These are phyloP conservation scores for Ypsolopha sequella DNA, from an alignment of 2,888 invertebrate genomes.

Conservation along the genomic window DNA sequence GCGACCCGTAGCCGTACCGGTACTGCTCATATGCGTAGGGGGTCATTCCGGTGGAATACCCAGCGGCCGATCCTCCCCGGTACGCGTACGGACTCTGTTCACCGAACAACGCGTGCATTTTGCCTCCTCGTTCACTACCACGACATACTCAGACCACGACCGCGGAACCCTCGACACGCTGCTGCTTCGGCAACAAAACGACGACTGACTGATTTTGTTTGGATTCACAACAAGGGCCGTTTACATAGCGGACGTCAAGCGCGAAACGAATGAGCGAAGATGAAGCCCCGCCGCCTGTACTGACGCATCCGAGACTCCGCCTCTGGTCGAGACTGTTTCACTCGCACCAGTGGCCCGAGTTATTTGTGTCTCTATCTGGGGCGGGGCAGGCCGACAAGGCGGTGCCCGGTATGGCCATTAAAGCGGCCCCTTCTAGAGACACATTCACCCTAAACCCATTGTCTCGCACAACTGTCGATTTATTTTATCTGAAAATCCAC, in stretches of 20 bases:
- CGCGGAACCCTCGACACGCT: slow-evolving; percentile 46
- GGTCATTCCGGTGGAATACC: slow-evolving; percentile 67
- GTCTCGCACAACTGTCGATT: slow-evolving; percentile 9
- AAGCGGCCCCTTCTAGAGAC: slow-evolving; percentile 23
- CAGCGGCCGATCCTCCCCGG: slow-evolving; percentile 76
- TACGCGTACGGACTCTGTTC: slow-evolving; percentile 92
- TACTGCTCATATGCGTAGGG: slow-evolving; percentile 90
- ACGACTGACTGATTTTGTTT: slow-evolving; percentile 78
- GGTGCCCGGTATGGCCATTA: slow-evolving; percentile 13
- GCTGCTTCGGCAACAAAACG: slow-evolving; percentile 69
- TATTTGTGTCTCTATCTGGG: slow-evolving; percentile 15
- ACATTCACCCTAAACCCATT: slow-evolving; percentile 10
- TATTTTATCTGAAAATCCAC: slow-evolving; percentile 8
- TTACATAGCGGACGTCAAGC: slow-evolving; percentile 78
- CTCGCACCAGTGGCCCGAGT: slow-evolving; percentile 29
- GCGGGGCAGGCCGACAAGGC: slow-evolving; percentile 15
- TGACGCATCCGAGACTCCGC: slow-evolving; percentile 5
- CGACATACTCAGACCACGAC: slow-evolving; percentile 44
- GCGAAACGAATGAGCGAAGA: slow-evolving; percentile 64
- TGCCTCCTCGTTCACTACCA: slow-evolving; percentile 37
- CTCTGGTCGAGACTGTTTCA: slow-evolving; percentile 15
- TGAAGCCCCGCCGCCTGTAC: slow-evolving; percentile 33
- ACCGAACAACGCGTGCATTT: slow-evolving; percentile 91
- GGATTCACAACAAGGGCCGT: slow-evolving; percentile 87
- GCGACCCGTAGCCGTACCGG: slow-evolving; percentile 83